These are phyloP conservation scores for Setipinna tenuifilis DNA, from an alignment of 2,797 vertebrate species.

Conservation along the genomic window DNA sequence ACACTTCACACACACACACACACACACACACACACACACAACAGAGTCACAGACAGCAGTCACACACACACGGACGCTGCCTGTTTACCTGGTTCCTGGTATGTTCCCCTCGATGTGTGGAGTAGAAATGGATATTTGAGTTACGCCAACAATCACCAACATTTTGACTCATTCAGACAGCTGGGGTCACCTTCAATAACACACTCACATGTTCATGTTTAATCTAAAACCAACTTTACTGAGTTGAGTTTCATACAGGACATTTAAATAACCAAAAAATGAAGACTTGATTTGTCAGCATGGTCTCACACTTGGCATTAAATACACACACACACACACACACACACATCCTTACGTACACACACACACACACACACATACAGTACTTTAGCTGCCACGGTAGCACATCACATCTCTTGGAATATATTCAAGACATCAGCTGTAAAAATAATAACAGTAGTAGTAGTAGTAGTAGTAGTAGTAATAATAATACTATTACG, in stretches of 20 bases:
- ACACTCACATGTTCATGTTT: not conserved
- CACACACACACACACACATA: slow-evolving; percentile 65
- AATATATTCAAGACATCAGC: slow-evolving; percentile 72
- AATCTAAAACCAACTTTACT: slow-evolving; percentile 74
- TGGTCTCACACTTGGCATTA: slow-evolving; percentile 82
- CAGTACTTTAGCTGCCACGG: slow-evolving; percentile 84
- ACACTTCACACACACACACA: too few relatives aligned
- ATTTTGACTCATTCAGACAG: too few relatives aligned
- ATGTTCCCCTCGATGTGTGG: too few relatives aligned
- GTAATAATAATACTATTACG: slow-evolving; percentile 6
- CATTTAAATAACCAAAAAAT: slow-evolving; percentile 81
- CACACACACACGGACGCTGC: too few relatives aligned
- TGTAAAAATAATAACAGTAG: slow-evolving; percentile 46
- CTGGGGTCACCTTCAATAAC: not conserved
- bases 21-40: too few relatives aligned
- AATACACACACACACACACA: slow-evolving; percentile 52
- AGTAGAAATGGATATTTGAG: too few relatives aligned
- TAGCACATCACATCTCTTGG: slow-evolving; percentile 81
- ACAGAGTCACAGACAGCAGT: too few relatives aligned
- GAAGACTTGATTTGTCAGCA: slow-evolving; percentile 84
- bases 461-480: slow-evolving; percentile 13
- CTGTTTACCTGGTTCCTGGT: too few relatives aligned
- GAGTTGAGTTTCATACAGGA: slow-evolving; percentile 77
- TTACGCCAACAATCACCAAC: too few relatives aligned
- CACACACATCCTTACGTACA: slow-evolving; percentile 44